Conservation (phyloP, 2,888 invertebrate species). For the Netelia melanura region DNA sequence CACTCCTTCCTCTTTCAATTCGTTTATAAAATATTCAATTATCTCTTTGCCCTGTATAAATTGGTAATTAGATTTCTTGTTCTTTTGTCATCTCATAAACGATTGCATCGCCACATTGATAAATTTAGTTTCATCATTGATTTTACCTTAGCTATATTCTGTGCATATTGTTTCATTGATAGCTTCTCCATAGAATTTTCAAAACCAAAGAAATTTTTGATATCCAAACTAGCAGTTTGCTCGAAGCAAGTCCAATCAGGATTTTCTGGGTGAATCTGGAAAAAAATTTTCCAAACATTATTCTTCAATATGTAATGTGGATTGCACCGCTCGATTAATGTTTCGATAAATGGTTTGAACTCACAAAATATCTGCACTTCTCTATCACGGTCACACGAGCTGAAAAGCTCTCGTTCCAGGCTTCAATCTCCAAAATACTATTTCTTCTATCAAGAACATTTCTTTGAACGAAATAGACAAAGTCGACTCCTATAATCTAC, state of each 20-base stretch:
- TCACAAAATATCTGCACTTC: slow-evolving; percentile 94
- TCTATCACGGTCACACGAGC: slow-evolving; percentile 93
- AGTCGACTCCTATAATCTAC: slow-evolving; percentile 96
- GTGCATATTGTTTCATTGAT: slow-evolving; percentile 97
- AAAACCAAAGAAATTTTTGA: slow-evolving; percentile 97
- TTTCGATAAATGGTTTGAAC: slow-evolving; percentile 80
- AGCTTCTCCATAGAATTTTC: slow-evolving; percentile 97
- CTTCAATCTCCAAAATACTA: slow-evolving; percentile 94
- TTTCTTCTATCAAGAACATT: slow-evolving; percentile 93
- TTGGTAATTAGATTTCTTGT: slow-evolving; percentile 21
- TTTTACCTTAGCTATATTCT: slow-evolving; percentile 90
- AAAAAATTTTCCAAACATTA: slow-evolving; percentile 20
- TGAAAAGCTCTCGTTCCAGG: slow-evolving; percentile 96
- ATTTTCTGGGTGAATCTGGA: slow-evolving; percentile 96
- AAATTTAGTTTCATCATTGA: background rate
- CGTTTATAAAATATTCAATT: slow-evolving; percentile 94
- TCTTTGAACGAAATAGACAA: slow-evolving; percentile 95
- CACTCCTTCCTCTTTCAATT: slow-evolving; percentile 91
- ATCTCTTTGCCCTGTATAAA: slow-evolving; percentile 94
- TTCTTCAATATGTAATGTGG: background rate
- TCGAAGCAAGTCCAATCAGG: slow-evolving; percentile 98
- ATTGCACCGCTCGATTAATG: background rate
- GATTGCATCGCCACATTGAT: background rate
- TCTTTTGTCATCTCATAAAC: background rate
- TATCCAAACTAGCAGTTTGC: slow-evolving; percentile 95